Evolutionary conservation across 2,888 invertebrate species (phyloP).

Genomic region (Rhamphomyia laevipes): DNA sequence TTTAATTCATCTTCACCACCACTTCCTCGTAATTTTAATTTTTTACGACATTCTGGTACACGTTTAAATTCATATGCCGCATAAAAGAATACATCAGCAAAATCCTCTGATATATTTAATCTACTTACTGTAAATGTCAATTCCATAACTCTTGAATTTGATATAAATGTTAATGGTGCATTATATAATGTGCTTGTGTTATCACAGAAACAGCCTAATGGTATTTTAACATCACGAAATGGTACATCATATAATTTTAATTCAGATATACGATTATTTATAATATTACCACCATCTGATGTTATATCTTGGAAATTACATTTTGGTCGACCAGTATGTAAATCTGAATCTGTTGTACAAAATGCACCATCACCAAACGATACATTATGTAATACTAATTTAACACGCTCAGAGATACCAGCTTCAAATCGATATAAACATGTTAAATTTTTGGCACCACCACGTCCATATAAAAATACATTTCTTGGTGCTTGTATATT

Average conservation of each 20-base stretch:
- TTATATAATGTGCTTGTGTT: slow-evolving; percentile 48
- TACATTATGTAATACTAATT: slow-evolving; percentile 55
- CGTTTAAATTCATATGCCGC: slow-evolving; percentile 56
- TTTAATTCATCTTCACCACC: slow-evolving; percentile 55
- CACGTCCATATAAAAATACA: slow-evolving; percentile 72
- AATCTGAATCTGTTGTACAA: slow-evolving; percentile 59
- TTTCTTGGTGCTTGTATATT: slow-evolving; percentile 56
- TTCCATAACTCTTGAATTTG: slow-evolving; percentile 58
- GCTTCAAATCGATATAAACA: slow-evolving; percentile 69
- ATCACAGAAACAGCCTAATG: slow-evolving; percentile 70
- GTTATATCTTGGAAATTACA: slow-evolving; percentile 38
- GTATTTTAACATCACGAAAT: slow-evolving; percentile 54
- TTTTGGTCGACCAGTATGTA: slow-evolving; percentile 55
- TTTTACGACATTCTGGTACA: slow-evolving; percentile 51
- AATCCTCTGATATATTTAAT: slow-evolving; percentile 69
- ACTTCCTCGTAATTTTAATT: slow-evolving; percentile 49
- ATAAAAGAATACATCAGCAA: slow-evolving; percentile 66
- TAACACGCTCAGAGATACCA: slow-evolving; percentile 50
- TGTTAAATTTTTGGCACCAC: slow-evolving; percentile 63
- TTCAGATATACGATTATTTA: slow-evolving; percentile 39
- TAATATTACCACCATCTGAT: slow-evolving; percentile 26
- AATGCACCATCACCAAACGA: slow-evolving; percentile 55
- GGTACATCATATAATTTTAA: slow-evolving; percentile 53
- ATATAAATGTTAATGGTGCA: slow-evolving; percentile 50
- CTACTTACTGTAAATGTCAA: slow-evolving; percentile 61